Evolutionary conservation across 2,113 vertebrate genomes (phyloP).

Genomic region (Alectura lathami): DNA sequence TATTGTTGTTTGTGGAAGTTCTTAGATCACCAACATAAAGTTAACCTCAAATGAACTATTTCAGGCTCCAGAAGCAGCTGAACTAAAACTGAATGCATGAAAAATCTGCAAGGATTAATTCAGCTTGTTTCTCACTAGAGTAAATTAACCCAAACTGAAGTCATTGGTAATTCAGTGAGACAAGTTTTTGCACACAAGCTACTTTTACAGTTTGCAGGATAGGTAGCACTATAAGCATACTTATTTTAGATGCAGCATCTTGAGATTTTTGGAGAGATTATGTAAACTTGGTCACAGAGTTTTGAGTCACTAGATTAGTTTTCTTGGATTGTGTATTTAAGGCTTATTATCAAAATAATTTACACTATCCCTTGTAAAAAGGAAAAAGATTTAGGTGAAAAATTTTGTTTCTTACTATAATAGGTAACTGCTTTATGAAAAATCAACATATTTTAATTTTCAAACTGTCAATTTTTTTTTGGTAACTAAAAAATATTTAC

Average conservation of each 20-base stretch:
- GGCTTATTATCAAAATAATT: background rate
- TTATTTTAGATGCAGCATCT: background rate
- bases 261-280: background rate
- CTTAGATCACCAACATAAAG: background rate
- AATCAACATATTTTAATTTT: background rate
- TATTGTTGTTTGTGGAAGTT: background rate
- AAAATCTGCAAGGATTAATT: background rate
- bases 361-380: background rate
- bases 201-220: background rate
- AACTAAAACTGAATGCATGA: background rate
- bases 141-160: background rate
- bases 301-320: background rate
- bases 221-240: background rate
- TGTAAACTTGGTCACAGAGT: background rate
- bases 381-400: background rate
- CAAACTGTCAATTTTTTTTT: background rate
- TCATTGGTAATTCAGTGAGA: background rate
- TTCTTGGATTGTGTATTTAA: background rate
- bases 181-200: background rate
- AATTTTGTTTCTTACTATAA: background rate
- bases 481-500: background rate
- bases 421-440: background rate
- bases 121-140: background rate
- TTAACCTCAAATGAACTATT: background rate
- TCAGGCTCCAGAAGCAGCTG: background rate